Percentiles rank a stretch among this genome's conserved stretches.
These are phyloP conservation scores for Echinometra lucunter DNA, from an alignment of 53 echinoderm and acorn worm species.

Conservation along the genomic window DNA sequence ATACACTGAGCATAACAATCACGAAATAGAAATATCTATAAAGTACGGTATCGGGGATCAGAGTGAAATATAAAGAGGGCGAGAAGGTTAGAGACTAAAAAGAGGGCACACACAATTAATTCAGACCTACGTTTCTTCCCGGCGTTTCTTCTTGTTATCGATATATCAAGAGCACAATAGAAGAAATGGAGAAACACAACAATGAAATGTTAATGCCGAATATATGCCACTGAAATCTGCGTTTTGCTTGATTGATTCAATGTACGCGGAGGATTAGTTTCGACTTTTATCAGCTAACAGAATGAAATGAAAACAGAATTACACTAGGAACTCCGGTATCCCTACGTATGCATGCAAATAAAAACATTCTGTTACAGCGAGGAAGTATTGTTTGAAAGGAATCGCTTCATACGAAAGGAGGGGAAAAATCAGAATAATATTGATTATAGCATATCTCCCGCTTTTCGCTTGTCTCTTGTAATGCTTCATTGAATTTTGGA, in stretches of 20 bases:
- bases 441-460: conserved; percentile 20
- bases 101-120: too few species aligned
- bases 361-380: conserved; percentile 14
- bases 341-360: background rate
- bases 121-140: background rate
- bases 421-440: conserved; percentile 15
- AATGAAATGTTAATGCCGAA: background rate
- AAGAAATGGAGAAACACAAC: background rate
- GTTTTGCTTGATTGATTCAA: background rate
- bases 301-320: background rate
- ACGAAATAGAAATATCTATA: too few species aligned
- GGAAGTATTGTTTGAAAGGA: conserved; percentile 18
- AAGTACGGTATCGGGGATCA: too few species aligned
- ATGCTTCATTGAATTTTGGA: background rate
- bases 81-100: too few species aligned
- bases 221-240: background rate
- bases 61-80: too few species aligned
- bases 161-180: background rate
- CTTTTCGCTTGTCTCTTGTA: conserved; percentile 14
- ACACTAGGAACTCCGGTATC: background rate
- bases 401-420: background rate
- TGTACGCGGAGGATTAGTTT: background rate
- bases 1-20: too few species aligned
- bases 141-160: too few species aligned
- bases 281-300: background rate